These are phyloP conservation scores for Microctonus aethiopoides DNA, from an alignment of 2,888 invertebrate species.

Conservation along the genomic window DNA sequence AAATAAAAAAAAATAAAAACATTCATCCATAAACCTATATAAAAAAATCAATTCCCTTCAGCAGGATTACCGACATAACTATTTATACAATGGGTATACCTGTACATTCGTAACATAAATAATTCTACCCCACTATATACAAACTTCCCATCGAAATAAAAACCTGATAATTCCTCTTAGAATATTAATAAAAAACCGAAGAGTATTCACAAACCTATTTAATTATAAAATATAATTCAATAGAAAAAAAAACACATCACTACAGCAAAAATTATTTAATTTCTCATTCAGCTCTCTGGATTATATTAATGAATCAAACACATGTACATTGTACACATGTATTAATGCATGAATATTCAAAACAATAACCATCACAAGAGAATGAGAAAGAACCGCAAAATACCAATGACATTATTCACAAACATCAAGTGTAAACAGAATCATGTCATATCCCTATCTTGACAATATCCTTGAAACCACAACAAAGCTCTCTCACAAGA, in stretches of 20 bases:
- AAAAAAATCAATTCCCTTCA: background rate
- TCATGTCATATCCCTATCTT: constrained; percentile 2
- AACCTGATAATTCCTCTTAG: background rate
- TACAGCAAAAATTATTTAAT: too few relatives aligned
- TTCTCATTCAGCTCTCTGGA: background rate
- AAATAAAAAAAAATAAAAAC: background rate
- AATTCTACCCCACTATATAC: background rate
- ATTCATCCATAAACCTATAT: background rate
- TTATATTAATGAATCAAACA: too few relatives aligned
- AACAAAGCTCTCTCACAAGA: background rate
- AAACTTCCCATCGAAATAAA: background rate
- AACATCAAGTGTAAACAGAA: background rate
- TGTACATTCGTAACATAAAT: background rate
- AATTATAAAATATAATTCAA: background rate
- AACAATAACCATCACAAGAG: background rate
- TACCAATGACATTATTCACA: background rate
- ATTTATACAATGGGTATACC: too few relatives aligned
- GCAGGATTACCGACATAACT: background rate
- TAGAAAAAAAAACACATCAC: background rate
- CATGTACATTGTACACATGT: background rate
- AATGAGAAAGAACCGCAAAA: background rate
- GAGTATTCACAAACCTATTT: background rate
- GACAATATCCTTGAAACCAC: background rate
- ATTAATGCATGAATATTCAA: background rate
- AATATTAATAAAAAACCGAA: background rate